These are phyloP conservation scores for Numida meleagris DNA, from an alignment of 2,113 vertebrate genomes.

Conservation along the genomic window DNA sequence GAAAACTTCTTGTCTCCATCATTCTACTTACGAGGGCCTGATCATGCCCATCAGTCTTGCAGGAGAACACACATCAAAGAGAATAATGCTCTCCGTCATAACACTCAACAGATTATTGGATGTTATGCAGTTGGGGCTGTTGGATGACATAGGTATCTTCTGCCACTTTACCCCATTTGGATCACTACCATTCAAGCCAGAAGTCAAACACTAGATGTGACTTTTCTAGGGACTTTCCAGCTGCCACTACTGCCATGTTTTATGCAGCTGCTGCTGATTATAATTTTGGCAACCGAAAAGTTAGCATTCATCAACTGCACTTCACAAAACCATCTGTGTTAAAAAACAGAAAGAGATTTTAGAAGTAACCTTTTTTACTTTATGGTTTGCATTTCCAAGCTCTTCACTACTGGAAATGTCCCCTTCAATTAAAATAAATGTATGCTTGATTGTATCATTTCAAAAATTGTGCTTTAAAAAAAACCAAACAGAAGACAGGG, in stretches of 20 bases:
- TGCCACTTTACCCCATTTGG: not conserved
- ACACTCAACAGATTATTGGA: not conserved
- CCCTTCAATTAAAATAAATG: not conserved
- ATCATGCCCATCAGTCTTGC: not conserved
- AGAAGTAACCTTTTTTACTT: not conserved
- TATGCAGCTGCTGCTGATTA: not conserved
- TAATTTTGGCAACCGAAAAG: not conserved
- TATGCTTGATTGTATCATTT: not conserved
- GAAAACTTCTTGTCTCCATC: not conserved
- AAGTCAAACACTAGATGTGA: not conserved
- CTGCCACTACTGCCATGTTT: not conserved
- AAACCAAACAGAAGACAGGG: not conserved
- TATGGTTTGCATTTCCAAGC: not conserved
- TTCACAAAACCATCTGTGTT: not conserved
- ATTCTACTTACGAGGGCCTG: not conserved
- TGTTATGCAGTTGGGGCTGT: not conserved
- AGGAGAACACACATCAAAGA: not conserved
- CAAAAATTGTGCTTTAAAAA: not conserved
- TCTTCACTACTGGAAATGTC: not conserved
- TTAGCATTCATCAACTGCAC: not conserved
- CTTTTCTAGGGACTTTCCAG: not conserved
- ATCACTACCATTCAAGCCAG: rapidly evolving
- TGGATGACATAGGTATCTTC: not conserved
- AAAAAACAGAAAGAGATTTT: not conserved
- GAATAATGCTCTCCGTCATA: not conserved